Percentiles rank a stretch among this genome's conserved stretches.
Conservation (phyloP, 2,888 invertebrate genomes). For the Bellardia bayeri region DNA sequence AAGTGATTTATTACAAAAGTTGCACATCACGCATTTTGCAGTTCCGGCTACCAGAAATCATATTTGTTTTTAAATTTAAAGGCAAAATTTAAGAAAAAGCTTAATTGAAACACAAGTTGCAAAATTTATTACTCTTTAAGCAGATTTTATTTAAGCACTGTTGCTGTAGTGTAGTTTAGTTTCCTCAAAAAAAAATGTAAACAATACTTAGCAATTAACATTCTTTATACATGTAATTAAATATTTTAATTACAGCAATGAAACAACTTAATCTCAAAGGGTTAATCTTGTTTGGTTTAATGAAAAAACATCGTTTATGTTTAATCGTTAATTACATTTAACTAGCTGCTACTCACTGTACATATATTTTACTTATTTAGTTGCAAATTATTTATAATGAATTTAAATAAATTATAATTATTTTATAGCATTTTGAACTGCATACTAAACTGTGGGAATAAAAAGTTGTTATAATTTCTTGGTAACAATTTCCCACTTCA, state of each 20-base stretch:
- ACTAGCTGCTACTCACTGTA: not conserved
- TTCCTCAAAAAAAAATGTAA: too few species aligned
- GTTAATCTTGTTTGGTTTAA: constrained; percentile 6
- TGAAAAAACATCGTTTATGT: constrained; percentile 30
- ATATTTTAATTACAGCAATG: not conserved
- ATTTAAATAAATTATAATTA: constrained; percentile 43
- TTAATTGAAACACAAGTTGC: too few species aligned
- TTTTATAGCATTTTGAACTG: constrained; percentile 10
- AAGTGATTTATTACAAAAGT: too few species aligned
- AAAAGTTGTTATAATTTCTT: constrained; percentile 58
- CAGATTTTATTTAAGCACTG: too few species aligned
- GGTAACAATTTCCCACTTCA: not conserved
- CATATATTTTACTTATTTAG: not conserved
- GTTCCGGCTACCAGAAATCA: too few species aligned
- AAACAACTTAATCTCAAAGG: not conserved
- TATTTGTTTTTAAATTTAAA: too few species aligned
- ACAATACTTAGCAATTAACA: not conserved
- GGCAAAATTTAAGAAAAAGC: too few species aligned
- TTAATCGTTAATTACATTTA: constrained; percentile 27
- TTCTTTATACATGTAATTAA: not conserved
- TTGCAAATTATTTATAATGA: constrained; percentile 5
- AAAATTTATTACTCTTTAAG: too few species aligned
- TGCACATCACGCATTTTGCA: too few species aligned
- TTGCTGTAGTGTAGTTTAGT: too few species aligned
- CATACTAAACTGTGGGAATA: constrained; percentile 55